A percentile compares a stretch with the other conserved stretches of the same genome.
These are phyloP conservation scores for Drosophila pseudoobscura DNA, from an alignment of 1,140 invertebrate species.

Conservation along the genomic window DNA sequence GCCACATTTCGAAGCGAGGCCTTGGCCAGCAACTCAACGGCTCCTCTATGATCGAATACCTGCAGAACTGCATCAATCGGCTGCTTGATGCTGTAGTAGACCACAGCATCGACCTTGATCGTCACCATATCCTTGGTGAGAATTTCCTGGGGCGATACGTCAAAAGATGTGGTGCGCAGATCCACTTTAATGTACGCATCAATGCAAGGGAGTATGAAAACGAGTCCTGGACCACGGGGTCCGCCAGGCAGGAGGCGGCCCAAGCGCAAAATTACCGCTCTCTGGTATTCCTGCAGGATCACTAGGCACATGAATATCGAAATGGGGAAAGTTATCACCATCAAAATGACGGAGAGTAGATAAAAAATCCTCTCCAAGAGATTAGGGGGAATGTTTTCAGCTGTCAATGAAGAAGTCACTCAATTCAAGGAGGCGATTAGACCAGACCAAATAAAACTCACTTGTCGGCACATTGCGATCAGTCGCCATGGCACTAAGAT, in stretches of 20 bases:
- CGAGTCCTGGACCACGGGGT: slow-evolving; percentile 89
- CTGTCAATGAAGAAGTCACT: slow-evolving; percentile 51
- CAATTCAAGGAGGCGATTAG: background rate
- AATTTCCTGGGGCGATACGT: slow-evolving; percentile 87
- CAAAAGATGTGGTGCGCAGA: slow-evolving; percentile 87
- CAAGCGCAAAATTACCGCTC: slow-evolving; percentile 93
- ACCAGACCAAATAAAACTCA: slow-evolving; percentile 2
- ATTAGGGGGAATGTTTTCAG: slow-evolving; percentile 84
- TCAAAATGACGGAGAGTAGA: slow-evolving; percentile 88
- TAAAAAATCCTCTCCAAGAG: slow-evolving; percentile 91
- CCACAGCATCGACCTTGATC: slow-evolving; percentile 94
- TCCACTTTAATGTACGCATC: slow-evolving; percentile 94
- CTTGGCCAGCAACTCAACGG: slow-evolving; percentile 92
- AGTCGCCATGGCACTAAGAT: too few species aligned
- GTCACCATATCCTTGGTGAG: slow-evolving; percentile 96
- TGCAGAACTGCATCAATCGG: slow-evolving; percentile 91
- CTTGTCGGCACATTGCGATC: slow-evolving; percentile 57
- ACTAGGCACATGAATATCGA: slow-evolving; percentile 92
- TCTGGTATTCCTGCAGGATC: slow-evolving; percentile 89
- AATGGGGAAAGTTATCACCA: slow-evolving; percentile 92
- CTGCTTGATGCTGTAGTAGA: slow-evolving; percentile 92
- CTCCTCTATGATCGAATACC: slow-evolving; percentile 89
- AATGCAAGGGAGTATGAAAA: slow-evolving; percentile 94
- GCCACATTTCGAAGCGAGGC: slow-evolving; percentile 95
- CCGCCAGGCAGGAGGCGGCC: slow-evolving; percentile 86